Percentiles rank a stretch among this genome's conserved stretches.
Evolutionary conservation across 1,140 invertebrate genomes (phyloP).

Genomic region (Bemisia tabaci): DNA sequence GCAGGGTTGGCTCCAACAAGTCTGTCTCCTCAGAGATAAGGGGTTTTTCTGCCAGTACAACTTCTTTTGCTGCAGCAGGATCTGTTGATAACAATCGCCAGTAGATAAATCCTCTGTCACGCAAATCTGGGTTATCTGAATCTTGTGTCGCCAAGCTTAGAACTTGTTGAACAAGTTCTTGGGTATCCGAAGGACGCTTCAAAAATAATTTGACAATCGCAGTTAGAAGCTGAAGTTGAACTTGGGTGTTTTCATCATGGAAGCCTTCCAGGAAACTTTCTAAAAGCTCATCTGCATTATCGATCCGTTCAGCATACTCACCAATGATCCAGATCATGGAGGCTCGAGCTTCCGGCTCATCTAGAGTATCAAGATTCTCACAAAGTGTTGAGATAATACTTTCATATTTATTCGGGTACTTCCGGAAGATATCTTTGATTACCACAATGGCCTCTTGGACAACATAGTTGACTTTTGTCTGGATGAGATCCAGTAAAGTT

Average conservation of each 20-base stretch:
- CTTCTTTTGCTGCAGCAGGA: conserved; percentile 96
- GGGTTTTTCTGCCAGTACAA: conserved; percentile 98
- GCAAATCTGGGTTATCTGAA: conserved; percentile 97
- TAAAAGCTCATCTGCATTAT: conserved; percentile 96
- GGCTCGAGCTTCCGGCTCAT: conserved; percentile 96
- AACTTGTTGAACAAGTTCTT: conserved; percentile 91
- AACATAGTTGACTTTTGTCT: conserved; percentile 99
- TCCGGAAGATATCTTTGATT: conserved; percentile 99
- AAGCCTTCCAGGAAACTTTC: conserved; percentile 99
- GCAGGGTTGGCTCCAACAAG: conserved; percentile 88
- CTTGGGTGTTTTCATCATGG: conserved; percentile 98
- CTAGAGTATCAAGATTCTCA: conserved; percentile 96
- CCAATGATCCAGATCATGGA: conserved; percentile 99
- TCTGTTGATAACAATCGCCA: conserved; percentile 98
- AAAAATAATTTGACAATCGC: conserved; percentile 98
- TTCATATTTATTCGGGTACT: conserved; percentile 99
- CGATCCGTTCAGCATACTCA: conserved; percentile 92
- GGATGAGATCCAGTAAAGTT: conserved; percentile 96
- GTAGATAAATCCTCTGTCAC: conserved; percentile 98
- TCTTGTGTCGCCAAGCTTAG: conserved; percentile 90
- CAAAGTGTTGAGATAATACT: conserved; percentile 98
- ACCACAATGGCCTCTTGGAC: conserved; percentile 99
- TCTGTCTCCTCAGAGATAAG: conserved; percentile 99
- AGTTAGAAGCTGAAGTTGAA: conserved; percentile 91
- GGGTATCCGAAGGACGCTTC: conserved; percentile 94